Percentiles rank a stretch among this genome's conserved stretches.
These are phyloP conservation scores for Apodemia zela DNA, from an alignment of 2,888 invertebrate genomes.

Conservation along the genomic window DNA sequence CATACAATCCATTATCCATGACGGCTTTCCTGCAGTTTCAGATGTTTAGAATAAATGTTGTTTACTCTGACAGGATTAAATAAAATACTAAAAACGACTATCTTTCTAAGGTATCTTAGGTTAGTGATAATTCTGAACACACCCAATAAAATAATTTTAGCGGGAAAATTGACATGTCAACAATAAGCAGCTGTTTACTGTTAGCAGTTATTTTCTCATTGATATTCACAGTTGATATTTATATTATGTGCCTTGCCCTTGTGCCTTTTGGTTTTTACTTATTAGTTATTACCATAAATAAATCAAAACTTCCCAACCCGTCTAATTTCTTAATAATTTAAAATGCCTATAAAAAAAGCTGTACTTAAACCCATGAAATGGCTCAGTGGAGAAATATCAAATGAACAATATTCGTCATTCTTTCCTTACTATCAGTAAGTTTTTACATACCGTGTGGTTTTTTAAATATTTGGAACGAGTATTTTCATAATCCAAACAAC, in stretches of 20 bases:
- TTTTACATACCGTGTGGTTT: conserved; percentile 26
- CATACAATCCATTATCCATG: too few species aligned
- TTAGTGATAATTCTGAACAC: too few species aligned
- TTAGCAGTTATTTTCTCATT: too few species aligned
- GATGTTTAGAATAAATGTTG: too few species aligned
- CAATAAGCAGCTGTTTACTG: too few species aligned
- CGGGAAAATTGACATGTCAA: conserved; percentile 8
- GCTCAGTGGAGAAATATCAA: conserved; percentile 60
- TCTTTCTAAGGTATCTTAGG: too few species aligned
- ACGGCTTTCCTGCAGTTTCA: too few species aligned
- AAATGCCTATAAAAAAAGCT: conserved; percentile 4
- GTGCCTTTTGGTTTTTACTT: too few species aligned
- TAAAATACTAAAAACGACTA: too few species aligned
- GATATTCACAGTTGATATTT: background rate
- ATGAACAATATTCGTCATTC: conserved; percentile 50
- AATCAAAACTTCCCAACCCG: background rate
- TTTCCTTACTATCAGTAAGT: conserved; percentile 64
- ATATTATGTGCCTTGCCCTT: background rate
- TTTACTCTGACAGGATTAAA: too few species aligned
- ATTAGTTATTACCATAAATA: background rate
- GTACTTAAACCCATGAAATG: conserved; percentile 53
- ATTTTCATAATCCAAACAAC: too few species aligned
- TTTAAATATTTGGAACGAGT: too few species aligned
- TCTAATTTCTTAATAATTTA: background rate
- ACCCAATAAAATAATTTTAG: background rate